Evolutionary conservation across 2,113 vertebrate genomes (phyloP), one percentile per base, ranked within the genome.

Genomic region (Corythoichthys haematopterus): DNA sequence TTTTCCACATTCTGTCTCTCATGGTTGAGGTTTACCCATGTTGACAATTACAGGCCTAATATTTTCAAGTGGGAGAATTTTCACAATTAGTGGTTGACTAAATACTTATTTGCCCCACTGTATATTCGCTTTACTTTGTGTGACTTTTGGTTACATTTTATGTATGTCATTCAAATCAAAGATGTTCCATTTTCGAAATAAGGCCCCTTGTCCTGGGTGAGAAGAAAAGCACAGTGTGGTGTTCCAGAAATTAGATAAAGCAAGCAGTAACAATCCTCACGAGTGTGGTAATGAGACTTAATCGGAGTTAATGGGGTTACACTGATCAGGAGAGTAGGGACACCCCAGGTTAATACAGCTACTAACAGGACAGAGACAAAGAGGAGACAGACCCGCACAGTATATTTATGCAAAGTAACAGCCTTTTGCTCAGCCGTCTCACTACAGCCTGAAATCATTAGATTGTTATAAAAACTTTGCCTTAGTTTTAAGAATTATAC

Each of bases 271-370:
- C 37, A 63, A 85, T 78, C 69, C 77, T 82, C 80, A 71, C 33
- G 37, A 72, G 82, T 69, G 50, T 72, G 64, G 55, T 82, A 84
- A 85, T 85, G 76, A 86, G 82, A 80, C 78, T 84, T 88, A 85
- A 88, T 88, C 82, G 70, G 79, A 87, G 88, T 84, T 88, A 88
- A 90, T 90, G 84, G 82, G 85, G 83, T 87, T 83, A 81, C 71
- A 56, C 74, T 79, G 83, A 87, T 87, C 71, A 45, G 77, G 78
- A 81, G 80, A 81, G 76, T 61, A 70, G 71, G 70, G 78, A 78
- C 79, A 84, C 80, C 85, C 69, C 72, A 68, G 83, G 82, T 88
- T 88, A 87, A 85, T 79, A 68, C 77, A 57, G 56, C 74, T 75
- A 38, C 79, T 82, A 84, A 88, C 82, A 77, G 82, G 78, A 81